Evolutionary conservation across 1,140 invertebrate species (phyloP).

Genomic region (Trigoniulus corallinus): DNA sequence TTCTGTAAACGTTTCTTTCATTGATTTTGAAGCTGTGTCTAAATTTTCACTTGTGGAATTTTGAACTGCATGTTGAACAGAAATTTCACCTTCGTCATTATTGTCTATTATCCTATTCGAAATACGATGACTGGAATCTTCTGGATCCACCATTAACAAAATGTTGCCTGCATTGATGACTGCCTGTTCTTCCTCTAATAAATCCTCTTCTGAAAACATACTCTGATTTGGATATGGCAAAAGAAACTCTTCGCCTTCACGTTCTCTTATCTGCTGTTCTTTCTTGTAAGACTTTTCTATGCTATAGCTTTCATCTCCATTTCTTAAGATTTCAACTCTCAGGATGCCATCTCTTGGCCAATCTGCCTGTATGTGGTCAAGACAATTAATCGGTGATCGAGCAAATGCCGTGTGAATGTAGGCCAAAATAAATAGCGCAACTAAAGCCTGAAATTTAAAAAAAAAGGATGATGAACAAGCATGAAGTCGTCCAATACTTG

Average conservation of each 20-base stretch:
- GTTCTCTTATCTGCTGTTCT: slow-evolving; percentile 49
- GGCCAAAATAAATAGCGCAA: slow-evolving; percentile 74
- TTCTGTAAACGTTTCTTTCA: too few species aligned
- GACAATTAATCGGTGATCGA: slow-evolving; percentile 77
- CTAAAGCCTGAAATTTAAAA: slow-evolving; percentile 46
- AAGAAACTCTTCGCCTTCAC: slow-evolving; percentile 40
- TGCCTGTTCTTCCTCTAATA: too few species aligned
- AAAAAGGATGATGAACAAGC: slow-evolving; percentile 7
- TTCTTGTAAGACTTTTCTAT: slow-evolving; percentile 66
- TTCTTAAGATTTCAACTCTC: slow-evolving; percentile 80
- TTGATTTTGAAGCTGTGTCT: too few species aligned
- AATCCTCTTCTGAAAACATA: slow-evolving; percentile 9
- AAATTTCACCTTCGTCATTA: too few species aligned
- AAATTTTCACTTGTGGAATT: too few species aligned
- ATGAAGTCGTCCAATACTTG: background rate
- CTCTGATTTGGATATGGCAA: slow-evolving; percentile 17
- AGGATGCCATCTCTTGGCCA: slow-evolving; percentile 95
- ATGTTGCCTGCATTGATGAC: too few species aligned
- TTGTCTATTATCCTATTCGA: too few species aligned
- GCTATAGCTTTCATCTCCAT: slow-evolving; percentile 37
- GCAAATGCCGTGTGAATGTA: slow-evolving; percentile 94
- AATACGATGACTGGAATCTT: too few species aligned
- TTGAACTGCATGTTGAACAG: too few species aligned
- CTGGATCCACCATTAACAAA: too few species aligned
- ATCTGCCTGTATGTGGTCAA: slow-evolving; percentile 68